Percentiles rank a stretch among this genome's conserved stretches.
These are phyloP conservation scores for Telmatochromis sp. DNA, from an alignment of 2,113 vertebrate genomes.

Conservation along the genomic window DNA sequence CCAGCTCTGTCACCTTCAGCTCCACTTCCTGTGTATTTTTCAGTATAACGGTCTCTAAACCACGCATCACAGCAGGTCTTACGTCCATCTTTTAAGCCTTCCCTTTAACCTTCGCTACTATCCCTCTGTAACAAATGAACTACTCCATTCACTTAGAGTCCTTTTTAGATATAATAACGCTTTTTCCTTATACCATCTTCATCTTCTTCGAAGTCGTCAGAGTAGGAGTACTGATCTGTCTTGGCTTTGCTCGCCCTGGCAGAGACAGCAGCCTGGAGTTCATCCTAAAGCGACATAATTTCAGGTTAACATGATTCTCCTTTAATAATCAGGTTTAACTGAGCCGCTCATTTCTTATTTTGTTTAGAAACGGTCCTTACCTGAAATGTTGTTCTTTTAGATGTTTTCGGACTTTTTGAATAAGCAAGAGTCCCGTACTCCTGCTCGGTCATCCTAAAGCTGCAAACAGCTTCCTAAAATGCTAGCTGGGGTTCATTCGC, in stretches of 20 bases:
- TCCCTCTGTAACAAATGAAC: neutral
- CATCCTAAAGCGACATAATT: conserved; percentile 70
- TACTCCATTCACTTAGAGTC: neutral
- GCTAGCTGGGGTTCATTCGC: neutral
- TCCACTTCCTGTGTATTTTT: neutral
- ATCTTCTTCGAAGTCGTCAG: conserved; percentile 79
- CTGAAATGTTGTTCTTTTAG: conserved; percentile 84
- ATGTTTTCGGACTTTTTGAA: conserved; percentile 75
- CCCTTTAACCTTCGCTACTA: neutral
- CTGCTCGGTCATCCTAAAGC: conserved; percentile 51
- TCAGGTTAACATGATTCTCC: neutral
- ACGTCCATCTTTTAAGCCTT: neutral
- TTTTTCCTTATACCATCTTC: conserved; percentile 56
- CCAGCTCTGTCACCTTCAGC: neutral
- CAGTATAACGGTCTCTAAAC: neutral
- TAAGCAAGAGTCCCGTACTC: conserved; percentile 74
- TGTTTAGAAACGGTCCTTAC: conserved; percentile 38
- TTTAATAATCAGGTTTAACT: neutral
- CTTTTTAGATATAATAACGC: neutral
- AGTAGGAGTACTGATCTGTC: conserved; percentile 61
- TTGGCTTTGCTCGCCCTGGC: conserved; percentile 62
- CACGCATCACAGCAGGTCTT: neutral
- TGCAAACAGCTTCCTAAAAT: neutral
- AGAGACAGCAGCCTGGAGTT: conserved; percentile 74
- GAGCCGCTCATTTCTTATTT: neutral